Conservation (phyloP, 2,888 invertebrate genomes). For the Andrena trimmerana region DNA sequence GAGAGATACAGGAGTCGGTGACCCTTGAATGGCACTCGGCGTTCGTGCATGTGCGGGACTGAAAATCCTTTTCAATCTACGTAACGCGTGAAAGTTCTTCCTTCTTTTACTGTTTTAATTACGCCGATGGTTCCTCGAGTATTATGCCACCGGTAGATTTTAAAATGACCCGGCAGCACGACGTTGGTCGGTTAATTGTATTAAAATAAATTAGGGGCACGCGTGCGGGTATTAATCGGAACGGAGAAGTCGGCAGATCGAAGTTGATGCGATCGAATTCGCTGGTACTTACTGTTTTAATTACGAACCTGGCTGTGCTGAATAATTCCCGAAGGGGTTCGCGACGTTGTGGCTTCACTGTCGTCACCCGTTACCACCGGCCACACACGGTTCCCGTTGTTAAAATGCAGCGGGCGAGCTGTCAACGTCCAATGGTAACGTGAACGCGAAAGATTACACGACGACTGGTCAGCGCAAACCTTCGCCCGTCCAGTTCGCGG, state of each 20-base stretch:
- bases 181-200: neutral
- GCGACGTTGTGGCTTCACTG: neutral
- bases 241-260: neutral
- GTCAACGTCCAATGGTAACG: conserved; percentile 11
- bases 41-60: neutral
- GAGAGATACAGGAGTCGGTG: conserved; percentile 30
- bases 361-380: neutral
- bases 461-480: conserved; percentile 35
- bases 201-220: conserved; percentile 1
- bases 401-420: neutral
- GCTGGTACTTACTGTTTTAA: neutral
- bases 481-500: conserved; percentile 2
- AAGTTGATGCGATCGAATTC: neutral
- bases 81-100: neutral
- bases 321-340: neutral
- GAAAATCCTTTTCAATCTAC: neutral
- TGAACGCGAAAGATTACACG: conserved; percentile 27
- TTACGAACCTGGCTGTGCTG: conserved; percentile 37
- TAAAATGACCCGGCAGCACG: neutral
- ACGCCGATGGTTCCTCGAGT: neutral
- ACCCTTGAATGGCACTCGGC: conserved; percentile 16
- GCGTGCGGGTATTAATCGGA: neutral
- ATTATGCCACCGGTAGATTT: neutral
- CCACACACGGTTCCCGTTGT: neutral
- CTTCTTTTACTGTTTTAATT: neutral